These are phyloP conservation scores for Penaeus chinensis DNA, from an alignment of 1,140 invertebrate species.

Conservation along the genomic window DNA sequence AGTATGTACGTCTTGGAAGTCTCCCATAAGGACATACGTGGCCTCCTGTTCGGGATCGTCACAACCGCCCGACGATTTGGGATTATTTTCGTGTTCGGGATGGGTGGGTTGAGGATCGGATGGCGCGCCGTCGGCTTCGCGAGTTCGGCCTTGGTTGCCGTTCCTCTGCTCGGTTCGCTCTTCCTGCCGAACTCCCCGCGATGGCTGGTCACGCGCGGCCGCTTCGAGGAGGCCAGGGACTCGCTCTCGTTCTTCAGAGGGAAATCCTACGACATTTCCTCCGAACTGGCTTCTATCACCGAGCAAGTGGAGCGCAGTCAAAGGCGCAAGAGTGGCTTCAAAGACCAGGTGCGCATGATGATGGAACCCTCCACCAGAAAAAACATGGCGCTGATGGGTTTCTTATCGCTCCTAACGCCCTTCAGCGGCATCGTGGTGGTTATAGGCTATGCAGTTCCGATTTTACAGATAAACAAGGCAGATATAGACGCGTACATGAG, in stretches of 20 bases:
- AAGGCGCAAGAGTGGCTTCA: not conserved
- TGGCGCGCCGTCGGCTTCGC: constrained; percentile 33
- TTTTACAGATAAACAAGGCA: no score
- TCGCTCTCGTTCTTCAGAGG: constrained; percentile 36
- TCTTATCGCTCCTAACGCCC: no score
- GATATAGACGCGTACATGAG: no score
- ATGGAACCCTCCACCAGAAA: no score
- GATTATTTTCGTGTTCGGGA: not conserved
- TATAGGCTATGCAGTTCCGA: no score
- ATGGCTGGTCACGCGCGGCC: constrained; percentile 21
- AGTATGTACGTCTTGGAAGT: constrained; percentile 14
- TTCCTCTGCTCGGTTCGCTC: constrained; percentile 1
- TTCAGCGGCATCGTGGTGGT: no score
- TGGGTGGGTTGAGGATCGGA: constrained; percentile 1
- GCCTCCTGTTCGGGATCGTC: not conserved
- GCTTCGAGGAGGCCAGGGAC: constrained; percentile 18
- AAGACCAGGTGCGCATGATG: no score
- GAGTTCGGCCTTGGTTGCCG: not conserved
- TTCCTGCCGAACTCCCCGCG: constrained; percentile 26
- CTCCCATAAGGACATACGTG: constrained; percentile 9
- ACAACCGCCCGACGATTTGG: not conserved
- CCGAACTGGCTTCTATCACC: not conserved
- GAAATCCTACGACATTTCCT: not conserved
- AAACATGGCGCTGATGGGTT: no score
- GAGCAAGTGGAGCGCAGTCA: not conserved